phyloP scores from a whole-genome alignment of 2,113 vertebrate species.

The Xiphophorus couchianus region DNA sequence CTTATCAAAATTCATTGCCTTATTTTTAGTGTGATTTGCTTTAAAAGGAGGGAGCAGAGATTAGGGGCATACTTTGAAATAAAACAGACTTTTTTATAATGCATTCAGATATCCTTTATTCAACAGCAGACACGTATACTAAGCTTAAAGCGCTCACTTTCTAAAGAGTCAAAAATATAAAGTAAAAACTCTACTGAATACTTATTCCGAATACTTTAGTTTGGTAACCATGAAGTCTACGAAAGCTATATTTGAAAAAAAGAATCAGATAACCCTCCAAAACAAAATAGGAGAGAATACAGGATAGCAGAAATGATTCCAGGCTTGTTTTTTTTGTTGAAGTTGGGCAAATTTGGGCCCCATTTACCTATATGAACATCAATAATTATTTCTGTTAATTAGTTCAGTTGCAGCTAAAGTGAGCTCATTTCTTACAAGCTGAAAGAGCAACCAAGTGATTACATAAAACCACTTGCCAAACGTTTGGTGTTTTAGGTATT shows the following conservation, averaged over 20 bases:
- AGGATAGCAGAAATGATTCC: neutral
- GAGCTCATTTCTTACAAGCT: slow-evolving; percentile 20
- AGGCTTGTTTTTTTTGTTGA: too few relatives aligned
- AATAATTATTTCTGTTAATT: slow-evolving; percentile 5
- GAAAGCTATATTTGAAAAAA: neutral
- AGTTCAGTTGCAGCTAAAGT: slow-evolving; percentile 23
- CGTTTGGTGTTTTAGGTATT: slow-evolving; percentile 26
- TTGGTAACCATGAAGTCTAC: neutral
- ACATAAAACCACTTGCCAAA: neutral
- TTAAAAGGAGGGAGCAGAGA: slow-evolving; percentile 54
- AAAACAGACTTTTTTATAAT: slow-evolving; percentile 52
- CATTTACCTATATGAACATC: slow-evolving; percentile 11
- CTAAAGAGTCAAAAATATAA: slow-evolving; percentile 17
- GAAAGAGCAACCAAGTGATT: slow-evolving; percentile 3
- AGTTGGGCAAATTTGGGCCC: neutral
- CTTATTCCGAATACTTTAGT: too few relatives aligned
- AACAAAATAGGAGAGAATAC: too few relatives aligned
- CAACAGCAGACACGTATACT: slow-evolving; percentile 28
- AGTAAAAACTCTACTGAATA: too few relatives aligned
- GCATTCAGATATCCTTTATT: slow-evolving; percentile 37
- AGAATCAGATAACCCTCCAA: neutral
- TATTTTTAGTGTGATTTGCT: slow-evolving; percentile 69
- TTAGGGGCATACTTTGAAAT: slow-evolving; percentile 66
- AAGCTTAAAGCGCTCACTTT: slow-evolving; percentile 26
- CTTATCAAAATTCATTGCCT: slow-evolving; percentile 72